These are phyloP conservation scores for Trichosurus vulpecula DNA, from an alignment of 2,797 vertebrate species.

Conservation along the genomic window DNA sequence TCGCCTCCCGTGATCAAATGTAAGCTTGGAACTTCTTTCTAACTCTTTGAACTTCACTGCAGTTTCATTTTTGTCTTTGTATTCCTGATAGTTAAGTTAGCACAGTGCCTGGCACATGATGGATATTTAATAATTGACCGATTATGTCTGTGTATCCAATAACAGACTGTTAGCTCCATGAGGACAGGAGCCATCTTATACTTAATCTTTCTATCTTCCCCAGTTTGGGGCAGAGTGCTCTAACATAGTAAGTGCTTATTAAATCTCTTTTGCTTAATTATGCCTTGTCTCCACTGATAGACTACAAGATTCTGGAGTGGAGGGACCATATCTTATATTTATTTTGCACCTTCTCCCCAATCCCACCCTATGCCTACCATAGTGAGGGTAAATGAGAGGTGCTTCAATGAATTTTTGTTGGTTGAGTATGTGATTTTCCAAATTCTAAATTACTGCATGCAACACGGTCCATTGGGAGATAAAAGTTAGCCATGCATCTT, in stretches of 20 bases:
- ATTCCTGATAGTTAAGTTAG: neutral
- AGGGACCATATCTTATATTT: neutral
- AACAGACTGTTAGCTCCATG: neutral
- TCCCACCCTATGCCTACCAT: neutral
- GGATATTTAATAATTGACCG: neutral
- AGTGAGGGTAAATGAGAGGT: neutral
- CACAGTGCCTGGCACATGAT: neutral
- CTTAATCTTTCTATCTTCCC: neutral
- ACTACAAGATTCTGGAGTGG: neutral
- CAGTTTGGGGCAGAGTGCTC: neutral
- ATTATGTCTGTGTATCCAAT: neutral
- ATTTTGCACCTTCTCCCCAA: neutral
- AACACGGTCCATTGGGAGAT: neutral
- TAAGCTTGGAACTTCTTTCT: too few species aligned
- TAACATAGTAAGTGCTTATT: neutral
- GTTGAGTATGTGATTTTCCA: neutral
- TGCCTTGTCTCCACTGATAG: neutral
- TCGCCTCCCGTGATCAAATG: neutral
- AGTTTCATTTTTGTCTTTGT: neutral
- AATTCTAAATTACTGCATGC: neutral
- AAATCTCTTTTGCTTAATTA: neutral
- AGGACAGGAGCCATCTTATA: neutral
- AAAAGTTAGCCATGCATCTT: neutral
- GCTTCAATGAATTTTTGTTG: neutral
- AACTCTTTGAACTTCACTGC: neutral